Percentiles rank a stretch among this genome's conserved stretches.
phyloP scores from a whole-genome alignment of 2,113 vertebrate genomes.

The Genyomyrus donnyi region DNA sequence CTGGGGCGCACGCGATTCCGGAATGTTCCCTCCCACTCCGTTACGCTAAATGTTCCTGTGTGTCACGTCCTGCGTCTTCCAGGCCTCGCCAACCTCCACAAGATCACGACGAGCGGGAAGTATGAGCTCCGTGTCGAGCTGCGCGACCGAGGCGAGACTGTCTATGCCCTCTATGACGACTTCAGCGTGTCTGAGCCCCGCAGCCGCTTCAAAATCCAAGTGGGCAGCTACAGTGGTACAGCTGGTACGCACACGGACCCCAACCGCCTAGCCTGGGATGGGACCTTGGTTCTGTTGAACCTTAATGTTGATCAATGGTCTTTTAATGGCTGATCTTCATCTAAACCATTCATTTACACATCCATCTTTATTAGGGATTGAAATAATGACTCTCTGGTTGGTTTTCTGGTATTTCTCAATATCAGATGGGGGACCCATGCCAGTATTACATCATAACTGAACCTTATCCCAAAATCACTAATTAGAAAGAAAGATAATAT shows the following conservation, averaged over 20 bases:
- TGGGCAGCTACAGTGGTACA: constrained; percentile 80
- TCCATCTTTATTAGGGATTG: neutral
- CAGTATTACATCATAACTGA: neutral
- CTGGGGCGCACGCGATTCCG: neutral
- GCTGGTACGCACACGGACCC: constrained; percentile 62
- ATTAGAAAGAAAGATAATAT: neutral
- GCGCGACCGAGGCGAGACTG: constrained; percentile 62
- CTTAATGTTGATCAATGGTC: neutral
- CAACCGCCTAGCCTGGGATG: neutral
- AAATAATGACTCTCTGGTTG: neutral
- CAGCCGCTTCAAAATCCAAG: constrained; percentile 71
- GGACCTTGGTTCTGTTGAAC: neutral
- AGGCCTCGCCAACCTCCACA: constrained; percentile 86
- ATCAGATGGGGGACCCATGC: neutral
- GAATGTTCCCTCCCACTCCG: neutral
- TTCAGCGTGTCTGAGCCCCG: constrained; percentile 71
- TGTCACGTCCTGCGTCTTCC: neutral
- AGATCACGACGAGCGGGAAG: constrained; percentile 76
- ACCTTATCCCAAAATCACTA: neutral
- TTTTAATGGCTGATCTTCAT: neutral
- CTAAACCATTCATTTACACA: neutral
- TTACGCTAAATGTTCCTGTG: neutral
- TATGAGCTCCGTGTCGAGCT: constrained; percentile 89
- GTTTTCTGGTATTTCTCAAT: neutral
- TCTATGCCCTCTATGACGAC: constrained; percentile 75